Percentiles rank a stretch among this genome's conserved stretches.
Evolutionary conservation across 2,888 invertebrate species (phyloP).

Genomic region (Herminia tarsipennalis): DNA sequence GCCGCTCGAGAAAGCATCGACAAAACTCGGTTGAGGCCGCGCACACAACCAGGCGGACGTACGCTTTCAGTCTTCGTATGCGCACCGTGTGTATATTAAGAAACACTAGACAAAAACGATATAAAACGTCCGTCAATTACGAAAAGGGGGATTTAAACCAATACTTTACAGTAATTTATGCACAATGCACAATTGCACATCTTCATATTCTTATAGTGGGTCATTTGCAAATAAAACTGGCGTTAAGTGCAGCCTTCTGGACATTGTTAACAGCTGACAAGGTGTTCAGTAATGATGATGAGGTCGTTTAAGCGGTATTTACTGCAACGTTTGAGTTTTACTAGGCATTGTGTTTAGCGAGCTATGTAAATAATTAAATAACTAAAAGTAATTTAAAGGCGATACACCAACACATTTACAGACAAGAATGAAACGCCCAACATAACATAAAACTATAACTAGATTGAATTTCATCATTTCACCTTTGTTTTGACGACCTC

Average conservation of each 20-base stretch:
- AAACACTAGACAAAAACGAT: constrained; percentile 55
- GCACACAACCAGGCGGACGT: constrained; percentile 73
- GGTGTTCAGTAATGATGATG: constrained; percentile 3
- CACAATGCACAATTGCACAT: neutral
- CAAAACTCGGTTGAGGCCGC: constrained; percentile 85
- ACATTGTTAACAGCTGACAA: constrained; percentile 8
- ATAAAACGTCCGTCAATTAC: constrained; percentile 49
- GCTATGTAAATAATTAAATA: neutral
- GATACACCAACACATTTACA: too few species aligned
- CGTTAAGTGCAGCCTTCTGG: neutral
- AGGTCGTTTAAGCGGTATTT: neutral
- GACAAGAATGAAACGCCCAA: too few species aligned
- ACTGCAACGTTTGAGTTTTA: constrained; percentile 1
- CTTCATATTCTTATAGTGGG: neutral
- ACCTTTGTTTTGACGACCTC: constrained; percentile 26
- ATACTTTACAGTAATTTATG: constrained; percentile 9
- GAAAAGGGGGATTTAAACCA: constrained; percentile 36
- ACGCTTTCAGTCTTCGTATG: constrained; percentile 75
- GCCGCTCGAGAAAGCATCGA: constrained; percentile 84
- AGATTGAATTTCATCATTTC: constrained; percentile 9
- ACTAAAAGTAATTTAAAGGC: neutral
- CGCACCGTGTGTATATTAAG: constrained; percentile 58
- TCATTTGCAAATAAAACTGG: neutral
- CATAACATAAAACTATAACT: constrained; percentile 7
- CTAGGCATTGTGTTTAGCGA: neutral